Evolutionary conservation across 2,888 invertebrate genomes (phyloP), one percentile per base, ranked within the genome.

Genomic region (Scaptomyza reducta): DNA sequence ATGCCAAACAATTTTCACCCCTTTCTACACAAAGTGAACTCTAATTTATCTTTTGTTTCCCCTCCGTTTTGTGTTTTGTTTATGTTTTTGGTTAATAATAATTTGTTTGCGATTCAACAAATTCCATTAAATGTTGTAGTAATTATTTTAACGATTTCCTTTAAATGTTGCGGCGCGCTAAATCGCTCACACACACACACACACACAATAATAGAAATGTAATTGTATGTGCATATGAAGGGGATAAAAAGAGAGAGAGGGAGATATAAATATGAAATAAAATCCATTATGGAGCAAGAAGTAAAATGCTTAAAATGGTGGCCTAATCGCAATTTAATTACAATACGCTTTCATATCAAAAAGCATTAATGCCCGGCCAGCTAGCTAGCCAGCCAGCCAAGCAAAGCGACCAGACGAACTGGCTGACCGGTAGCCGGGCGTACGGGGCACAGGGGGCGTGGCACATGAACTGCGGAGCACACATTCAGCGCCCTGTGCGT

Each of bases 321-420:
- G 91, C 91, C 91, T 91, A 91, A 91, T 91, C 91, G 90, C 91
- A 90, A 91, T 91, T 91, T 91, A 91, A 91, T 89, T 89, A 88
- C 88, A 89, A 87, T 86, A 85, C 79, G 84, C 87, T 87, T 87
- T 85, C 87, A 88, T 84, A 86, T 84, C 88, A 87, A 85, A 88
- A 87, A 78, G 82, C 88, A 88, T 88, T 88, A 88, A 84, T 86
- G 84, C 79, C 71, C 61, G 58, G 46, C 40, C 61, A 64, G 62
- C 50, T 77, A 65, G 54, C 47, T 54, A 54, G 55, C 51, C 69
- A 63, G 55, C 63, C 66, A 57, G 31, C 61, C 70, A 3, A 64
- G 53, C 61, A 68, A 3, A 64, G 49, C 51, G 38, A 9, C 67
- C 27, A 27, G 54, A 55, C 41, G 72, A 50, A 51, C 56, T 50